These are phyloP conservation scores for Acestrorhynchus altus DNA, from an alignment of 2,797 vertebrate genomes.

Conservation along the genomic window DNA sequence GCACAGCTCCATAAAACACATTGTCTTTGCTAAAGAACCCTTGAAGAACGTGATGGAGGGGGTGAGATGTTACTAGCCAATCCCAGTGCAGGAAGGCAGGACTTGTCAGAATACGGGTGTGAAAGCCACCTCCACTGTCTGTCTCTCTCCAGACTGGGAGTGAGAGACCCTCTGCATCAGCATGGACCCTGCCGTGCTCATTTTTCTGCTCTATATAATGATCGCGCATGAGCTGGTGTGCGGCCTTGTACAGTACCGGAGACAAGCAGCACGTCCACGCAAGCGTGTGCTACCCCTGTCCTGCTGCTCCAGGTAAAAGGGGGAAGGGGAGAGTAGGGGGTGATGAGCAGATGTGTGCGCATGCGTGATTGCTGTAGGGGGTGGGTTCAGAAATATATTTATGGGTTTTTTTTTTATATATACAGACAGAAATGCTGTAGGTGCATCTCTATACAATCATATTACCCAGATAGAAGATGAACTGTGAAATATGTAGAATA, in stretches of 20 bases:
- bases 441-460: too few species aligned
- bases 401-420: too few species aligned
- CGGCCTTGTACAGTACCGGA: slow-evolving; percentile 87
- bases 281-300: slow-evolving; percentile 71
- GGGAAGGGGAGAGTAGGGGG: neutral
- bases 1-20: too few species aligned
- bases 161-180: neutral
- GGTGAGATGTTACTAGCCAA: neutral
- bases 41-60: neutral
- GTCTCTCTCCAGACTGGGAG: neutral
- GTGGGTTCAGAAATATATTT: neutral
- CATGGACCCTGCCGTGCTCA: slow-evolving; percentile 89
- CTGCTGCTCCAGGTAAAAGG: slow-evolving; percentile 80
- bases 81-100: neutral
- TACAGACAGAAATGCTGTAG: too few species aligned
- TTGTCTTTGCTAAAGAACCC: too few species aligned
- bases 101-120: neutral
- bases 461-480: too few species aligned
- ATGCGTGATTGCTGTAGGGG: neutral
- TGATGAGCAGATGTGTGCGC: neutral
- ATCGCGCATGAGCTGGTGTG: slow-evolving; percentile 90
- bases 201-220: slow-evolving; percentile 88
- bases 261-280: slow-evolving; percentile 77
- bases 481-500: too few species aligned
- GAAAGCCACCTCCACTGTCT: neutral